Base-by-base conservation (phyloP, 2,888 invertebrate genomes). In the Agrotis segetum region DNA sequence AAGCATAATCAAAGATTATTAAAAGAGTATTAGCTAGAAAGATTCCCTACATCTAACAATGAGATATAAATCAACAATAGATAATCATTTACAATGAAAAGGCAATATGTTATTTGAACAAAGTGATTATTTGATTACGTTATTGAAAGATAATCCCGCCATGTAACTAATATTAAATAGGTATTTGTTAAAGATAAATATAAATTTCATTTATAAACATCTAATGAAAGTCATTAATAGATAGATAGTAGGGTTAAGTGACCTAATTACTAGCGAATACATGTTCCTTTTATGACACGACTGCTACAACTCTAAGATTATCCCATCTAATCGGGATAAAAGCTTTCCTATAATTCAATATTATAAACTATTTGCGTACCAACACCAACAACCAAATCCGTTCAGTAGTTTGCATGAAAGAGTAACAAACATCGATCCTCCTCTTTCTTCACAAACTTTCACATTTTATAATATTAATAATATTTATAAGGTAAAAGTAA, bases 21-120 rank as follows among this genome's bases (percentile, higher is more conserved):
- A 19, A 13, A 49, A 24, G 19, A 34, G 6, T 34, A 74, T 65
- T 29, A 55, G 19, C 40, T 16, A 55, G 21, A 44, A 49, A 65
- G 14, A 74, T 47, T 17, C 16, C 24, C 19, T n/a, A n/a, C n/a
- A n/a, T 13, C 0, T 44, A 40, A 49, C 53, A 55, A 47, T 75
- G 3, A 16, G n/a, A 44, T n/a, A 34, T 72, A 76, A 72, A 76
- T 75, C 76, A 75, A 21, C 14, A 0, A 2, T 7, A 4, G 50
- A 40, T 74, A 29, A 29, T 58, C 29, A 46, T 24, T 72, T 14
- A 40, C 44, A 21, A 34, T 11, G n/a, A 52, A 29, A 13, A 21
- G 3, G 52, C 17, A 47, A 40, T 52, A 1, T 24, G 6, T 44
- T 40, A 34, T 34, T 34, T 24, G 1, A n/a, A 44, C 5, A n/a